These are phyloP conservation scores for Eristalinus aeneus DNA, from an alignment of 2,888 invertebrate genomes.

Conservation along the genomic window DNA sequence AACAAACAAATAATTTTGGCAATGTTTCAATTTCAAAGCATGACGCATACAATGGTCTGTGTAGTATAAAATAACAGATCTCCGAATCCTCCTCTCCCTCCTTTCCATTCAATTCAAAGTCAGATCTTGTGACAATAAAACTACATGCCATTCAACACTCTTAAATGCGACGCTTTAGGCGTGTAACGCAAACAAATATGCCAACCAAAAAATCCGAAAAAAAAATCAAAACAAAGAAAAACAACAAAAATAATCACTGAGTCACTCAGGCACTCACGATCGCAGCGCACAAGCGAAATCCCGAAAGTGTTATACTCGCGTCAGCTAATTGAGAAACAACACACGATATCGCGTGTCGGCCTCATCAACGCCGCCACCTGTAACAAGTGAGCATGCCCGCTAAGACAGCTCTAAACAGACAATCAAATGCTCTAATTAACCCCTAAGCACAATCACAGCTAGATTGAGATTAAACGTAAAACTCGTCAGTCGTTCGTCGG, in stretches of 20 bases:
- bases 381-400: neutral
- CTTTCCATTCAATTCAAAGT: neutral
- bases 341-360: constrained; percentile 51
- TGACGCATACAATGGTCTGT: neutral
- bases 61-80: neutral
- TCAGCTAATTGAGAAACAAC: constrained; percentile 35
- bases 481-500: neutral
- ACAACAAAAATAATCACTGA: neutral
- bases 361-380: neutral
- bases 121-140: neutral
- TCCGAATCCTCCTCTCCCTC: neutral
- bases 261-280: neutral
- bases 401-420: neutral
- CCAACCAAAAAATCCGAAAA: neutral
- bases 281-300: constrained; percentile 24
- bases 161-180: neutral
- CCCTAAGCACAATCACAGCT: neutral
- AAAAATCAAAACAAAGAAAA: neutral
- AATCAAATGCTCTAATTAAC: neutral
- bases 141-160: neutral
- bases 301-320: constrained; percentile 29
- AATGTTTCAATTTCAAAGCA: no score
- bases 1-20: no score
- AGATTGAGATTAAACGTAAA: neutral
- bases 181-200: neutral